Percentiles rank a stretch among this genome's conserved stretches.
These are phyloP conservation scores for Rhodeus uyekii DNA, from an alignment of 2,797 vertebrate species.

Conservation along the genomic window DNA sequence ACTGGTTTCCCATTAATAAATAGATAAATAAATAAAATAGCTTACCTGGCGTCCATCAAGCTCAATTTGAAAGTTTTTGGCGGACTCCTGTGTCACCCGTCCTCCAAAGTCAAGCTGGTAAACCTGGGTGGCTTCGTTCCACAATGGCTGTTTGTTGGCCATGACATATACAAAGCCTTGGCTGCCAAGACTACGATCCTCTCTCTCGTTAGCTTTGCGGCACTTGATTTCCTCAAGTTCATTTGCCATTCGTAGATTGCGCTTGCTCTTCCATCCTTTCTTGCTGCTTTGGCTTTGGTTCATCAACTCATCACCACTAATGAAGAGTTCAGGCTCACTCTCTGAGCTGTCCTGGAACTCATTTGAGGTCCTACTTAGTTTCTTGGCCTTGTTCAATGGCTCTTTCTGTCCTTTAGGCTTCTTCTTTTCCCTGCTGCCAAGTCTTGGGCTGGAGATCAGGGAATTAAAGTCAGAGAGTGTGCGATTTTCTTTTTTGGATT, in stretches of 20 bases:
- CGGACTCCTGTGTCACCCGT: slow-evolving; percentile 96
- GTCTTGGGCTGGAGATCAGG: slow-evolving; percentile 92
- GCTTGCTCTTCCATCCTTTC: slow-evolving; percentile 98
- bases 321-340: slow-evolving; percentile 97
- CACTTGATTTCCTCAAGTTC: slow-evolving; percentile 96
- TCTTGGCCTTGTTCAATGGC: slow-evolving; percentile 90
- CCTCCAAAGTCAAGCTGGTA: slow-evolving; percentile 99
- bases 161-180: slow-evolving; percentile 98
- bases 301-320: slow-evolving; percentile 97
- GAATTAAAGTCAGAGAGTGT: slow-evolving; percentile 94
- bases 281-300: slow-evolving; percentile 97
- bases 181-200: slow-evolving; percentile 93
- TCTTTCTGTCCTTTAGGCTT: slow-evolving; percentile 96
- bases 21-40: neutral
- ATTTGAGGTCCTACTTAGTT: slow-evolving; percentile 89
- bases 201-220: slow-evolving; percentile 93
- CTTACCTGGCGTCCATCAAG: slow-evolving; percentile 97
- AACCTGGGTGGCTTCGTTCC: slow-evolving; percentile 98
- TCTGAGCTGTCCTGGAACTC: slow-evolving; percentile 99
- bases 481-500: slow-evolving; percentile 92
- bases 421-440: slow-evolving; percentile 95
- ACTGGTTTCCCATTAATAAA: neutral
- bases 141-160: slow-evolving; percentile 99
- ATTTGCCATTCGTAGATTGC: slow-evolving; percentile 84
- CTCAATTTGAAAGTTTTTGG: slow-evolving; percentile 99